Evolutionary conservation across 2,797 vertebrate genomes (phyloP).

Genomic region (Diplodus sargus): DNA sequence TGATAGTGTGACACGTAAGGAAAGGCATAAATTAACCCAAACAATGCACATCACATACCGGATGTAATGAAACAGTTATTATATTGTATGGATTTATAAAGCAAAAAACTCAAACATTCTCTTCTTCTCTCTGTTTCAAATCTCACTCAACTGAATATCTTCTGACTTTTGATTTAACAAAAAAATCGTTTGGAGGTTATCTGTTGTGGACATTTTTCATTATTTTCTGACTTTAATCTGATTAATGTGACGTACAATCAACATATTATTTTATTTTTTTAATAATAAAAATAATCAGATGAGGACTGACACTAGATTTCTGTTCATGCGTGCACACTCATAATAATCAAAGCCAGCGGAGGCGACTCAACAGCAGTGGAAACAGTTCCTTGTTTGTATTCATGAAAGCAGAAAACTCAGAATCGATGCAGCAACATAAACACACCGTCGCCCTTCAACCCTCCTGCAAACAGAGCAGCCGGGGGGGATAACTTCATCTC

Average conservation of each 20-base stretch:
- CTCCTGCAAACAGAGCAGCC: not conserved
- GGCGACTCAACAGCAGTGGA: not conserved
- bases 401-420: not conserved
- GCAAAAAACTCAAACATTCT: no score
- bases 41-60: no score
- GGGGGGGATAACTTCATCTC: not conserved
- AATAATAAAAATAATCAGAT: not conserved
- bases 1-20: no score
- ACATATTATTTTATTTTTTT: no score
- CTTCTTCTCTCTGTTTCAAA: no score
- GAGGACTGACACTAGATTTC: no score
- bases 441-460: slow-evolving; percentile 1
- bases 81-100: no score
- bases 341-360: no score
- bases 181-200: not conserved
- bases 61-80: no score
- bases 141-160: no score
- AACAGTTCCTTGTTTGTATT: not conserved
- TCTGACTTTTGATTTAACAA: not conserved
- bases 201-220: not conserved
- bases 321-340: not conserved
- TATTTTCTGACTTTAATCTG: not conserved
- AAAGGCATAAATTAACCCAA: no score
- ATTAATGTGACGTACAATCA: not conserved
- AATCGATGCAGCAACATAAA: not conserved